Percentiles rank a stretch among this genome's conserved stretches.
phyloP scores from a whole-genome alignment of 2,888 invertebrate species.

The Helicoverpa assulta region DNA sequence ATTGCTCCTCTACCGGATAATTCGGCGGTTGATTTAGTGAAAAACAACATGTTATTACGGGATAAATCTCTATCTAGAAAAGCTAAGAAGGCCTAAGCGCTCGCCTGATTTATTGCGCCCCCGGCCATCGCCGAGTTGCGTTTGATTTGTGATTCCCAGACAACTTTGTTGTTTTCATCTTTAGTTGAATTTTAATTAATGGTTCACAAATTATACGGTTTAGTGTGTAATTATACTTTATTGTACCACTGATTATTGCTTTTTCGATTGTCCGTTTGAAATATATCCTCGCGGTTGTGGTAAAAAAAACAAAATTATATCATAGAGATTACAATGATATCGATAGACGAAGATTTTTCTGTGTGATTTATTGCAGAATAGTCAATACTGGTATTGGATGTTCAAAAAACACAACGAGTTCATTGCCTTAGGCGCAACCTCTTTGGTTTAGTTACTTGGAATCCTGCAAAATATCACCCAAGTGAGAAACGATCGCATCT shows the following conservation, averaged over 20 bases:
- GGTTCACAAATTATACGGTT: slow-evolving; percentile 85
- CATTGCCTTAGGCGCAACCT: slow-evolving; percentile 39
- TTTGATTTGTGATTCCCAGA: slow-evolving; percentile 87
- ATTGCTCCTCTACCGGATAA: slow-evolving; percentile 89
- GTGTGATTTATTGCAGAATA: slow-evolving; percentile 54
- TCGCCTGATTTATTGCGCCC: slow-evolving; percentile 85
- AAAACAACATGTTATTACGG: slow-evolving; percentile 90
- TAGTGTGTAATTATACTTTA: slow-evolving; percentile 84
- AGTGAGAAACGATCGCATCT: background rate
- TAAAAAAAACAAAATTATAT: slow-evolving; percentile 59
- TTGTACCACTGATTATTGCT: slow-evolving; percentile 85
- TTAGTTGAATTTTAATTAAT: slow-evolving; percentile 89
- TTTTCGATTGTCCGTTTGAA: slow-evolving; percentile 77
- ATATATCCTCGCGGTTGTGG: slow-evolving; percentile 72
- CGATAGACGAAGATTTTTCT: slow-evolving; percentile 52
- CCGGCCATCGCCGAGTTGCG: slow-evolving; percentile 82
- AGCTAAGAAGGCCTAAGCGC: slow-evolving; percentile 90
- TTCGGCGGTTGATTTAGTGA: slow-evolving; percentile 90
- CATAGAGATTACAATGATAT: slow-evolving; percentile 64
- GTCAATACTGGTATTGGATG: slow-evolving; percentile 48
- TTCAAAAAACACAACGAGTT: slow-evolving; percentile 46
- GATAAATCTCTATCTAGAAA: slow-evolving; percentile 91
- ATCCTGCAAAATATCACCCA: background rate
- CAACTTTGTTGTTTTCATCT: slow-evolving; percentile 85
- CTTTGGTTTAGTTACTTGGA: slow-evolving; percentile 8